Percentiles rank a stretch among this genome's conserved stretches.
Conservation (phyloP, 2,113 vertebrate genomes). For the Cichladusa arquata region DNA sequence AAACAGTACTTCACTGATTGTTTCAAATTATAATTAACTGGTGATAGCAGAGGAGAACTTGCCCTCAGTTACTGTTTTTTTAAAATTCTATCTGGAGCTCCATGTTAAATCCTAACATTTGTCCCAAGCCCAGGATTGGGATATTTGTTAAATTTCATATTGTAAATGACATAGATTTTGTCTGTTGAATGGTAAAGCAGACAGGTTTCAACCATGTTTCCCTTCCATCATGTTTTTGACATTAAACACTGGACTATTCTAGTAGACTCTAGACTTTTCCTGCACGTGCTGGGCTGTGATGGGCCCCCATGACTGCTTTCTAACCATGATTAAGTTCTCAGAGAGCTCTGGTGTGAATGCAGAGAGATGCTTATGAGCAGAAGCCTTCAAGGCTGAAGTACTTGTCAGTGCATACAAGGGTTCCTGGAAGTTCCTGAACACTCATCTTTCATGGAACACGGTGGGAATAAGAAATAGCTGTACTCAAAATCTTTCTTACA, state of each 20-base stretch:
- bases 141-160: not conserved
- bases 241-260: not conserved
- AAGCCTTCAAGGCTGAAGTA: not conserved
- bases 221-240: not conserved
- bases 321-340: not conserved
- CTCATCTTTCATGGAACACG: not conserved
- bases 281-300: not conserved
- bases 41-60: not conserved
- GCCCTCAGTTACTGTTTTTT: not conserved
- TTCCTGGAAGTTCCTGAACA: not conserved
- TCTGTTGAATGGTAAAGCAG: not conserved
- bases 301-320: not conserved
- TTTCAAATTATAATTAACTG: not conserved
- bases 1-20: not conserved
- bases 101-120: not conserved
- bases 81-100: not conserved
- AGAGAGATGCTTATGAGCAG: not conserved
- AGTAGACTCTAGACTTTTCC: not conserved
- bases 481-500: not conserved
- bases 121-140: not conserved
- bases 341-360: not conserved
- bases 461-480: not conserved
- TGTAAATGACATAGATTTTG: not conserved
- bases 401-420: not conserved
- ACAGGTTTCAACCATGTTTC: not conserved